Percentiles rank a stretch among this genome's conserved stretches.
These are phyloP conservation scores for Odontothrips loti DNA, from an alignment of 2,888 invertebrate species.

Conservation along the genomic window DNA sequence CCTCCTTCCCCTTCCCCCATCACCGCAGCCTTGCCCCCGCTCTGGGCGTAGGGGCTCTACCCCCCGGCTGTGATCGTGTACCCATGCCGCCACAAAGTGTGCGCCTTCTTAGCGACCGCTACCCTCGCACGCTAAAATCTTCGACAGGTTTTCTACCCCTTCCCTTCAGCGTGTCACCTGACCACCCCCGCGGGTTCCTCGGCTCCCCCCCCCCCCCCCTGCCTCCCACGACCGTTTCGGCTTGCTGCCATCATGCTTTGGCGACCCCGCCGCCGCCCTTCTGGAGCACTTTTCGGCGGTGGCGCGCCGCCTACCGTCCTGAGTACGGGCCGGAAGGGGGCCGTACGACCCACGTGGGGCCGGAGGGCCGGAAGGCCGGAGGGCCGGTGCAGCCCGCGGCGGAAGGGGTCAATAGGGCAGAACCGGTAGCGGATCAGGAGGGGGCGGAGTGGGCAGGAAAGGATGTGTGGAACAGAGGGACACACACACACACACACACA, in stretches of 20 bases:
- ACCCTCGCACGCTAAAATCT: too few species aligned
- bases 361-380: not conserved
- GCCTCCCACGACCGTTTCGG: not conserved
- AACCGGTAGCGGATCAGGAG: not conserved
- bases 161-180: not conserved
- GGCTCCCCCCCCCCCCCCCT: not conserved
- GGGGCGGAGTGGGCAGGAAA: not conserved
- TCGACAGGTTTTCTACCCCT: not conserved
- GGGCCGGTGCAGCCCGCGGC: not conserved
- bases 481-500: not conserved
- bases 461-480: not conserved
- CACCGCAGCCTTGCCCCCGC: too few species aligned
- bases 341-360: not conserved
- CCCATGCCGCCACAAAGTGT: too few species aligned
- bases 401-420: not conserved
- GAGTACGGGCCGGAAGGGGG: not conserved
- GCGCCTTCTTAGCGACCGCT: too few species aligned
- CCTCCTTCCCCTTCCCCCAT: not conserved
- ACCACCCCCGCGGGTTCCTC: not conserved
- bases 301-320: not conserved
- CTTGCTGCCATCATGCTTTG: not conserved
- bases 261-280: not conserved
- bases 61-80: too few species aligned
- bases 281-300: not conserved
- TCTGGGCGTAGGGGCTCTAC: too few species aligned